A percentile compares a stretch with the other conserved stretches of the same genome.
phyloP scores from a whole-genome alignment of 2,113 vertebrate species.

The Petrocephalus zakoni region DNA sequence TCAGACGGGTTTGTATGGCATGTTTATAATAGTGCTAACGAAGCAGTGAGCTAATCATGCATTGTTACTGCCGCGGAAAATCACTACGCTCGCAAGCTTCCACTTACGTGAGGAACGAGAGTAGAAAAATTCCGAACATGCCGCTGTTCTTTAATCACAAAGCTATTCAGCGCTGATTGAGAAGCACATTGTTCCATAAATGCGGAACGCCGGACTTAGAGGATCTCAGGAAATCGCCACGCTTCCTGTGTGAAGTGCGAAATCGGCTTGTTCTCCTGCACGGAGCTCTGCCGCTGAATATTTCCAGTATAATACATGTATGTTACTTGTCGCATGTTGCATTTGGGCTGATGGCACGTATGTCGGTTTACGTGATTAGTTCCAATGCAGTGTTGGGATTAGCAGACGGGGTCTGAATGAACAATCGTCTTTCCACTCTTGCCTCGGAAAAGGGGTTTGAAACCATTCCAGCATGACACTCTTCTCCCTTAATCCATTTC shows the following conservation, averaged over 20 bases:
- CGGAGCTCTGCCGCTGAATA: not conserved
- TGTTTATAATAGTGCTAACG: not conserved
- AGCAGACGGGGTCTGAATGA: not conserved
- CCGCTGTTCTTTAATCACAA: not conserved
- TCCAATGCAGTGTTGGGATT: not conserved
- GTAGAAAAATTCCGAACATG: not conserved
- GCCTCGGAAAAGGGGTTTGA: not conserved
- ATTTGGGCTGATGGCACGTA: too few relatives aligned
- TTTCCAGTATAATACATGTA: not conserved
- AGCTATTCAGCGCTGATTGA: not conserved
- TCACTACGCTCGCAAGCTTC: not conserved
- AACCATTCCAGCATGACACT: not conserved
- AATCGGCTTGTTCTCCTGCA: not conserved
- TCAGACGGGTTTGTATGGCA: not conserved
- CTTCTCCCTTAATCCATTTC: not conserved
- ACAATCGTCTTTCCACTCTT: not conserved
- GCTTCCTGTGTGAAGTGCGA: not conserved
- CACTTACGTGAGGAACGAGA: not conserved
- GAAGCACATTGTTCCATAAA: not conserved
- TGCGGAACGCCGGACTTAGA: not conserved
- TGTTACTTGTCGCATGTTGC: not conserved
- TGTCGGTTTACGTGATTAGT: not conserved
- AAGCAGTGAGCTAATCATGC: not conserved
- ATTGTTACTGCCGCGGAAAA: not conserved
- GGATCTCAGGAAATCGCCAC: not conserved